A percentile compares a stretch with the other conserved stretches of the same genome.
Evolutionary conservation across 2,797 vertebrate genomes (phyloP).

Genomic region (Artibeus jamaicensis): DNA sequence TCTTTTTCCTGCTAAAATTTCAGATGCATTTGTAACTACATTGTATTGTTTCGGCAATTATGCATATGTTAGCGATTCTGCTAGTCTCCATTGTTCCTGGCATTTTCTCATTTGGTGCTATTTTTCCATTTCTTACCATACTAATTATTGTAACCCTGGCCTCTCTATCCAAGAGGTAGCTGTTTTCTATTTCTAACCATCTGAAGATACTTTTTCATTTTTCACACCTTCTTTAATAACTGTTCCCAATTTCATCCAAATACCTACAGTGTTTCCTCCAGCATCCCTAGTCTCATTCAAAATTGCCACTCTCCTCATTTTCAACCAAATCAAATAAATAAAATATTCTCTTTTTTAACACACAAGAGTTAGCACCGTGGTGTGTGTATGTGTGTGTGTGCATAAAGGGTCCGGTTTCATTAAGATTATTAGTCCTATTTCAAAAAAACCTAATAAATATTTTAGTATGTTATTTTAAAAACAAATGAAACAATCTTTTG

Average conservation of each 20-base stretch:
- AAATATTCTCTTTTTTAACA: background rate
- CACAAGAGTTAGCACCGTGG: background rate
- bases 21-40: background rate
- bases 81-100: fast-evolving
- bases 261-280: background rate
- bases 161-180: background rate
- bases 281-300: background rate
- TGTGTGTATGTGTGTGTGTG: background rate
- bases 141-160: background rate
- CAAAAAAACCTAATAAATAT: background rate
- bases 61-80: fast-evolving
- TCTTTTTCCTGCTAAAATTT: background rate
- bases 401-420: background rate
- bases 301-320: background rate
- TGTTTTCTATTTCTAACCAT: background rate
- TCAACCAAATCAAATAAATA: background rate
- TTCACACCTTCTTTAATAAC: background rate
- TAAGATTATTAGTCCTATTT: background rate
- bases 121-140: background rate
- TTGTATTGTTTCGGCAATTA: background rate
- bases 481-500: background rate
- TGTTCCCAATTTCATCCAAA: background rate
- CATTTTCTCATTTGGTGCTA: background rate
- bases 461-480: background rate
- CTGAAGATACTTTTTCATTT: background rate